Evolutionary conservation across 1,140 invertebrate genomes (phyloP), one percentile per base, ranked within the genome.

Genomic region (Ladona fulva): DNA sequence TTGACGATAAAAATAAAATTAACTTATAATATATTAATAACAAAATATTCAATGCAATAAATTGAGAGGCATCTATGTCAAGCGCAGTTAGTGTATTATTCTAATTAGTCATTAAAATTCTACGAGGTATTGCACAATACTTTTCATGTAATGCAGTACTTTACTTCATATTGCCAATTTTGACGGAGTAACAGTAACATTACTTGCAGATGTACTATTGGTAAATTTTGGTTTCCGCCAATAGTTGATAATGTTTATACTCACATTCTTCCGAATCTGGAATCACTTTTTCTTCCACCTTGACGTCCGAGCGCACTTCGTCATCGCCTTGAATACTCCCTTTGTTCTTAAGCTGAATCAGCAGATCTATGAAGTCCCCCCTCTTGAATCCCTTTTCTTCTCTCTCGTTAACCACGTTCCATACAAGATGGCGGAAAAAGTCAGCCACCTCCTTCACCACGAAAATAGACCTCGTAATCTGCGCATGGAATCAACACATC

Each of bases 291-390:
- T 83, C 82, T 25, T 82, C 82, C 24, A 80, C 75, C 78, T 81
- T 24, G 84, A 85, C 0, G 85, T 86, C 16, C 24, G 16, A 74
- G 22, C 77, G n/a, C n/a, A n/a, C n/a, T 76, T 24, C 14, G 0
- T 44, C 80, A 8, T 86, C 87, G 79, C 79, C 86, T 24, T 83
- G 86, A 78, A 86, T 83, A 79, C 81, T 86, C 42, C 83, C 87
- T 77, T 84, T 89, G 81, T 88, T 86, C 76, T 85, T 84, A 5
- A 90, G 78, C 25, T 91, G 86, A 16, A 89, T 86, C 7, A 90
- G 80, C 25, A 89, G 80, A 76, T 90, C 87, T 78, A 90, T 79
- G 79, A 89, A 86, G 81, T 90, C 89, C 77, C 86, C 86, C 76
- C 88, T 83, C 0, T 81, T 81, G 22, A 89, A 80, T 10, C 86